These are phyloP conservation scores for Drosophila baimaii DNA, from an alignment of 1,140 invertebrate genomes.

Conservation along the genomic window DNA sequence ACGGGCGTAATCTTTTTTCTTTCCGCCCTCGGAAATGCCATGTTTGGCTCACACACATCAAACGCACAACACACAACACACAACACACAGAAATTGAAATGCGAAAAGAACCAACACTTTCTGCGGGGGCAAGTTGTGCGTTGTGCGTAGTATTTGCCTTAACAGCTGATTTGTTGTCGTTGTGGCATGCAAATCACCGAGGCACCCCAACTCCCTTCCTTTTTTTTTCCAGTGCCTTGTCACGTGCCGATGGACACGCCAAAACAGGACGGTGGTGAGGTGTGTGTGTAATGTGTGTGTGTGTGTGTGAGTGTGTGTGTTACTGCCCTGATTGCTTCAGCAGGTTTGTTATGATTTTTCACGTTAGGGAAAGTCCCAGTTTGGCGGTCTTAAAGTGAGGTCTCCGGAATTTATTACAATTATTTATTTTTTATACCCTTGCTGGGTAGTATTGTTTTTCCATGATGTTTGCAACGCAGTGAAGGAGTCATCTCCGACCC, in stretches of 20 bases:
- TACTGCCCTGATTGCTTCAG: constrained; percentile 1
- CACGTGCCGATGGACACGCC: constrained; percentile 59
- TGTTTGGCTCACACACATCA: constrained; percentile 73
- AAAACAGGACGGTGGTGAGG: constrained; percentile 1
- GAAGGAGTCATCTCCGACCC: too few relatives aligned
- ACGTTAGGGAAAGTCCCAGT: background rate
- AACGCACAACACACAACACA: constrained; percentile 7
- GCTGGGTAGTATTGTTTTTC: too few relatives aligned
- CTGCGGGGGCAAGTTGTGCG: constrained; percentile 18
- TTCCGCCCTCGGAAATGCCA: constrained; percentile 54
- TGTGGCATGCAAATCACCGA: constrained; percentile 62
- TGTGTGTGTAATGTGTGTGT: background rate
- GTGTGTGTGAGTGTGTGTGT: background rate
- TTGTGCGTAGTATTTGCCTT: constrained; percentile 27
- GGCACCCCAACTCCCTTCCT: background rate
- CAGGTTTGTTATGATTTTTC: constrained; percentile 15
- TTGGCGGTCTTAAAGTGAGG: background rate
- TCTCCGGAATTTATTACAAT: background rate
- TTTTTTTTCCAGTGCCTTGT: constrained; percentile 31
- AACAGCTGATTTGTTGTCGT: constrained; percentile 65
- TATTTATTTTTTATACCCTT: too few relatives aligned
- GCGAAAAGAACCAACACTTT: constrained; percentile 17
- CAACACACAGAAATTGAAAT: constrained; percentile 17
- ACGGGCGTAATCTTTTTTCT: constrained; percentile 26
- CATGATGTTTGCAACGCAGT: too few relatives aligned